These are phyloP conservation scores for Cyanocitta stelleri DNA, from an alignment of 2,113 vertebrate genomes.

Conservation along the genomic window DNA sequence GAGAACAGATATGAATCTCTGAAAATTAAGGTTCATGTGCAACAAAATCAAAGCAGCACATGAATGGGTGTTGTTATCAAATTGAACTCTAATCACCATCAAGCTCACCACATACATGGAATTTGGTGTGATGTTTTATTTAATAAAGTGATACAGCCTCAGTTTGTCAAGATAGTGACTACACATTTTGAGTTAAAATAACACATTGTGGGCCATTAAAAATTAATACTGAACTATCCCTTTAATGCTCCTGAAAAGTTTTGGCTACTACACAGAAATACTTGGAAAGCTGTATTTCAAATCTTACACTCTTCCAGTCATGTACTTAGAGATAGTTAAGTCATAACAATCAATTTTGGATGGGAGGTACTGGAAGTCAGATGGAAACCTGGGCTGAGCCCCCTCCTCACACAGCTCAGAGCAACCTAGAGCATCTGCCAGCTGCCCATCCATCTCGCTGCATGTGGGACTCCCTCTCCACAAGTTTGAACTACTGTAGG, in stretches of 20 bases:
- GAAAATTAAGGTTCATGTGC: not conserved
- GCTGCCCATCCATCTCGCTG: not conserved
- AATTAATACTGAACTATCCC: not conserved
- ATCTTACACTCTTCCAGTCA: not conserved
- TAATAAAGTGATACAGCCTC: not conserved
- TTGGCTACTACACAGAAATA: not conserved
- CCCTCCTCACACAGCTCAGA: not conserved
- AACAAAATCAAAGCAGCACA: not conserved
- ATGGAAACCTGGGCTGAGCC: not conserved
- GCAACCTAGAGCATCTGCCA: not conserved
- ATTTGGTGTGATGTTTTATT: not conserved
- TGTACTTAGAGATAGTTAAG: not conserved
- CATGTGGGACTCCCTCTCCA: rapidly evolving
- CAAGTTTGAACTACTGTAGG: not conserved
- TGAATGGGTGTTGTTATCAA: not conserved
- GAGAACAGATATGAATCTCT: not conserved
- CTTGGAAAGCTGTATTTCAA: not conserved
- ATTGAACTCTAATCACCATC: not conserved
- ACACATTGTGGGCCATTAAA: not conserved
- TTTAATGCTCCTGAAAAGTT: not conserved
- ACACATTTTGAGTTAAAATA: not conserved
- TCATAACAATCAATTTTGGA: not conserved
- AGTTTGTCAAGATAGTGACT: not conserved
- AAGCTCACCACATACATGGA: not conserved
- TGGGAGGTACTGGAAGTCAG: not conserved